Base-by-base conservation (phyloP, 2,888 invertebrate species). In the Cylindroiulus punctatus region DNA sequence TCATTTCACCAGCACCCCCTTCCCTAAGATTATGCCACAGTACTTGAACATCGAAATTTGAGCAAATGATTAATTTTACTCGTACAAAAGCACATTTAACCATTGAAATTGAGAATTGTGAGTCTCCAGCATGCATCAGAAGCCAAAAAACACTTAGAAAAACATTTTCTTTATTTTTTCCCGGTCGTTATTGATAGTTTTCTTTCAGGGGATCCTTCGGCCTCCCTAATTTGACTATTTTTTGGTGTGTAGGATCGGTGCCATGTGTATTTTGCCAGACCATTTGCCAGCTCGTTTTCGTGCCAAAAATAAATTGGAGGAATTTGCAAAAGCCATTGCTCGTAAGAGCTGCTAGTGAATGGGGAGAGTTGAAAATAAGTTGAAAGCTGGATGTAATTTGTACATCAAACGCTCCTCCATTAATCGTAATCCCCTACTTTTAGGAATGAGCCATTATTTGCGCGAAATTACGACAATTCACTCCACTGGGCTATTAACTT, bases 291-390 rank as follows among this genome's bases (percentile, higher is more conserved):
- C 57, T 5, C 0, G 10, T 57, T 22, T 57, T 57, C 57, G 26
- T 65, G 65, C 76, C 76, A 76, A 76, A 76, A 76, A 76, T 30
- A 76, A 76, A 76, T 76, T 30, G 30, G 10, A 76, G 76, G 76
- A 76, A 76, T 76, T 76, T 26, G 76, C 26, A 76, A 76, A 76
- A 76, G 17, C 76, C 76, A 17, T 76, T 30, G 76, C 76, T 17
- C 76, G 76, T 76, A 0, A 14, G 32, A 76, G 14, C 4, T 76
- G 76, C 17, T 0, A 76, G 30, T 76, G 76, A 76, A 76, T 76
- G 76, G 22, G 57, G 22, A 44, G 44, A 44, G 44, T 44, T 44
- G 44, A 44, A n/a, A n/a, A n/a, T n/a, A 44, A 57, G 57, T 57
- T 57, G 57, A 76, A 65, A 65, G 65, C 22, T 65, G 26, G 76